These are phyloP conservation scores for Proisotoma minuta DNA, from an alignment of 2,888 invertebrate genomes.

Conservation along the genomic window DNA sequence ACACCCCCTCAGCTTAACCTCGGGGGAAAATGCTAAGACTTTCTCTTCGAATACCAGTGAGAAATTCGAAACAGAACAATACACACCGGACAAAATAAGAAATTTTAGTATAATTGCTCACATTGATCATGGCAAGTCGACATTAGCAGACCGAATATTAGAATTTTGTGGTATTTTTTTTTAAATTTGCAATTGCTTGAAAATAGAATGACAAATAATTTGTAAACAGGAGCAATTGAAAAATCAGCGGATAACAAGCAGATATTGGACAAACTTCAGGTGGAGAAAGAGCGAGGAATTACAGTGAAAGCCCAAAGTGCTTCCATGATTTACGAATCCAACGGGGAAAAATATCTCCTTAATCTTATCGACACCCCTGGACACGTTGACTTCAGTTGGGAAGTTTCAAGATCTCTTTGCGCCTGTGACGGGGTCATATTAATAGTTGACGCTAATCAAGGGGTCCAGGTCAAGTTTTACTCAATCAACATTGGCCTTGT, in stretches of 20 bases:
- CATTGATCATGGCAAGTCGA: slow-evolving; percentile 98
- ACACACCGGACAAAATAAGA: slow-evolving; percentile 60
- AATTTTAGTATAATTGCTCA: slow-evolving; percentile 99
- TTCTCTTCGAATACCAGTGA: no score
- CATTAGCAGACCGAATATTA: slow-evolving; percentile 88
- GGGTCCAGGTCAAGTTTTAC: slow-evolving; percentile 47
- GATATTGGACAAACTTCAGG: slow-evolving; percentile 59
- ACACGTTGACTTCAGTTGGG: slow-evolving; percentile 95
- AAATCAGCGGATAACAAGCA: slow-evolving; percentile 50
- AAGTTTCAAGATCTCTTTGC: slow-evolving; percentile 81
- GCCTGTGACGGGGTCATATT: slow-evolving; percentile 94
- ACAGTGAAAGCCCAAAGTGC: slow-evolving; percentile 98
- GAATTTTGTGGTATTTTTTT: slow-evolving; percentile 78
- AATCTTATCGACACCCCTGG: slow-evolving; percentile 98
- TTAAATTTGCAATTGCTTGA: neutral
- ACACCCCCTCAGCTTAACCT: neutral
- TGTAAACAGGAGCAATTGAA: slow-evolving; percentile 51
- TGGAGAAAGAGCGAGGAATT: slow-evolving; percentile 93
- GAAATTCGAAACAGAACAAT: slow-evolving; percentile 47
- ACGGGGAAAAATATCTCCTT: slow-evolving; percentile 63
- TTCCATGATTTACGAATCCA: slow-evolving; percentile 67
- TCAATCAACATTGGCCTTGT: neutral
- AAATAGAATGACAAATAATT: neutral
- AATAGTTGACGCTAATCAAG: slow-evolving; percentile 91
- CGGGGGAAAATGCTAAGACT: neutral